Conservation (phyloP, 2,888 invertebrate species). For the Ormyrus rosae region DNA sequence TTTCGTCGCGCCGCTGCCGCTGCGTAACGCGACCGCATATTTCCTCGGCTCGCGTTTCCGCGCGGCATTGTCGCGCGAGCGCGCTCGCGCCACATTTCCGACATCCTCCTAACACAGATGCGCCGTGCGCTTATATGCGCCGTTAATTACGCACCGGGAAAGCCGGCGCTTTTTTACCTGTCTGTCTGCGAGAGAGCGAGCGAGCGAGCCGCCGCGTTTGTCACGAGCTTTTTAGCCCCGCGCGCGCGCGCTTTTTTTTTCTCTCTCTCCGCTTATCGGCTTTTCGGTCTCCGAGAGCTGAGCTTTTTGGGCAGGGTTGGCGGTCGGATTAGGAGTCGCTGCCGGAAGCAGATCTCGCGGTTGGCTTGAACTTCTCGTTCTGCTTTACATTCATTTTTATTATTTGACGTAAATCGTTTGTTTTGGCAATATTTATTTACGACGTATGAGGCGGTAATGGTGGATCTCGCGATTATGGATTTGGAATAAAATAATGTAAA, state of each 20-base stretch:
- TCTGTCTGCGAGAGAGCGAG: background rate
- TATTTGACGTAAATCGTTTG: too few species aligned
- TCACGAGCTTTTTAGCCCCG: background rate
- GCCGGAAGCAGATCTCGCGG: too few species aligned
- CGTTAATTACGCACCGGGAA: slow-evolving; percentile 24
- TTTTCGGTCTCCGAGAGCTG: background rate
- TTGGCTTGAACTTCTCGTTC: too few species aligned
- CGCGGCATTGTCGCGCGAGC: slow-evolving; percentile 71
- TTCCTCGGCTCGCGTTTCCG: slow-evolving; percentile 56
- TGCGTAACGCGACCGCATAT: slow-evolving; percentile 58
- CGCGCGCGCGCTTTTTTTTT: background rate
- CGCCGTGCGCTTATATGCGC: background rate
- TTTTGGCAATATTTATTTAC: too few species aligned
- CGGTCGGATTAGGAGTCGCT: too few species aligned
- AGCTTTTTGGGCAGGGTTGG: too few species aligned
- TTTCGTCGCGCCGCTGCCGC: background rate
- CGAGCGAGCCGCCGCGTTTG: background rate
- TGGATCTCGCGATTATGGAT: too few species aligned
- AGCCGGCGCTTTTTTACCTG: background rate
- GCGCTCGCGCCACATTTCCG: slow-evolving; percentile 63
- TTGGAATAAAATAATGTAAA: too few species aligned
- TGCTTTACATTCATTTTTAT: too few species aligned
- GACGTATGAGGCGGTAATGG: too few species aligned
- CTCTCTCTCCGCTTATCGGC: background rate
- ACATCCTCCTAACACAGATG: slow-evolving; percentile 62